Base-by-base conservation (phyloP, 2,797 vertebrate genomes). In the Megalops cyprinoides region DNA sequence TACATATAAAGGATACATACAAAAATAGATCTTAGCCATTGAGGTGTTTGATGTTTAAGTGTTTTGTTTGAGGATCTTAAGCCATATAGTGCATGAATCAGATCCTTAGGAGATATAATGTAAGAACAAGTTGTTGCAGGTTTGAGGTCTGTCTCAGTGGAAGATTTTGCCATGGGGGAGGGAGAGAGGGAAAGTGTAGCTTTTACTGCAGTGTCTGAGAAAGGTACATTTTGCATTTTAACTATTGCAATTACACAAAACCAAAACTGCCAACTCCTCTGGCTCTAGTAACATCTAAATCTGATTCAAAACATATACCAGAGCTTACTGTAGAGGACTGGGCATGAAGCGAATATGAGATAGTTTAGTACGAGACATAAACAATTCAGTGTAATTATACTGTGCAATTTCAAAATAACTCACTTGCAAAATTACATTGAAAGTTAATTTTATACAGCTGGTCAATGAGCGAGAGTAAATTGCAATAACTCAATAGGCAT, bases 331-430 rank as follows among this genome's bases (percentile, higher is more conserved):
- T 53, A 85, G 77, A 83, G 76, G 48, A 81, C 25, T 60, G 46
- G 55, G 73, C 74, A 81, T 42, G 46, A 65, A 85, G 84, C 88
- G 89, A 91, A 90, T 90, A 85, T 86, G 86, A 91, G 87, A 79
- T 76, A 46, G 79, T 92, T 92, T 87, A 84, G 87, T 86, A 87
- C 75, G 37, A 90, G 86, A 90, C 88, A 81, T 91, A 92, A 94
- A 93, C 91, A 94, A 89, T 84, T 82, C 79, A 67, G 87, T 85
- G 82, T 94, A 93, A 93, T 94, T 92, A 92, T 80, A 89, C 90
- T 81, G 83, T 90, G 88, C 90, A 94, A 94, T 93, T 93, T 92
- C 89, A 92, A 93, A 94, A 92, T 89, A 93, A 94, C 90, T 91
- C 87, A 86, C 84, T 91, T 93, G 90, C 90, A 91, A 93, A 92